These are phyloP conservation scores for Pelosia muscerda DNA, from an alignment of 2,888 invertebrate species.

Conservation along the genomic window DNA sequence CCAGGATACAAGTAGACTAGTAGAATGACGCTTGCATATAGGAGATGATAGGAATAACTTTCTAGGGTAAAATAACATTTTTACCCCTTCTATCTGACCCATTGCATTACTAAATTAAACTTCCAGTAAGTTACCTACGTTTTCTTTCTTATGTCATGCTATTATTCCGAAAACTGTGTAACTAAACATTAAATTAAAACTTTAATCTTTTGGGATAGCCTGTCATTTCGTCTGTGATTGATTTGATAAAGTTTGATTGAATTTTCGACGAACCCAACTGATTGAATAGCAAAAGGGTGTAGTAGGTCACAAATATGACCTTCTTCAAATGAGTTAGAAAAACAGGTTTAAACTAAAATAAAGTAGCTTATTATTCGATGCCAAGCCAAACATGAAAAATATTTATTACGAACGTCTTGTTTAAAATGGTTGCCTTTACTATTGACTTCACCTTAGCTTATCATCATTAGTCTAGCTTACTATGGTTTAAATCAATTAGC, in stretches of 20 bases:
- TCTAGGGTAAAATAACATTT: not conserved
- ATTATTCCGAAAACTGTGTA: not conserved
- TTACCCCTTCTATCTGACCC: no score
- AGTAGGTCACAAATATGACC: not conserved
- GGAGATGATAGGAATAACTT: no score
- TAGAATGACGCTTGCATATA: no score
- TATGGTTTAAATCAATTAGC: no score
- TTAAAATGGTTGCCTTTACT: no score
- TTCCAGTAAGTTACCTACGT: not conserved
- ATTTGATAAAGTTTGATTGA: slow-evolving; percentile 1
- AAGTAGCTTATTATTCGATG: not conserved
- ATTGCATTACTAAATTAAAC: no score
- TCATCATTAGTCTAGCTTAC: no score
- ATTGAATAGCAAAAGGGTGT: not conserved
- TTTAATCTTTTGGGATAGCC: not conserved
- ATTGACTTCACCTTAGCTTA: no score
- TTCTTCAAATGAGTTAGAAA: not conserved
- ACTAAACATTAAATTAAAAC: not conserved
- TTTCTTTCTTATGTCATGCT: not conserved
- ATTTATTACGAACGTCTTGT: no score
- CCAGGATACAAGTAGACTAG: no score
- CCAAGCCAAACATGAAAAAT: no score
- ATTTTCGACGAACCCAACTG: not conserved
- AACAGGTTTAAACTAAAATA: not conserved
- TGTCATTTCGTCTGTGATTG: not conserved